phyloP scores from a whole-genome alignment of 2,113 vertebrate genomes.

The Lanius ludovicianus region DNA sequence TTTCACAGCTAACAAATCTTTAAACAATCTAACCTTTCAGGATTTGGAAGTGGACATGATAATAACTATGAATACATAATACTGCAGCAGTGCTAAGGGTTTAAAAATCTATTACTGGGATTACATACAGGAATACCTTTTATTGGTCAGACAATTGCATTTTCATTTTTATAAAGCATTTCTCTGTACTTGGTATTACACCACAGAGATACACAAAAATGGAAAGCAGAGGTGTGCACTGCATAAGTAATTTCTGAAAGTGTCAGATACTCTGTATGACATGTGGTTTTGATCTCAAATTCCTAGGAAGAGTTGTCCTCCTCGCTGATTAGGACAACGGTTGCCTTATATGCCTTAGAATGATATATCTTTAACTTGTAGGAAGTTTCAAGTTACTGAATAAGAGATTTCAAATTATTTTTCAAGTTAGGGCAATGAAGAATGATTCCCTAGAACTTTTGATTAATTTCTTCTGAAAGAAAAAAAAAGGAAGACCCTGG shows the following conservation, averaged over 20 bases:
- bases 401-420: not conserved
- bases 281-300: not conserved
- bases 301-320: not conserved
- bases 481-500: not conserved
- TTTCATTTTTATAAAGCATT: constrained; percentile 63
- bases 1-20: constrained; percentile 75
- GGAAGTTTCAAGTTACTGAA: not conserved
- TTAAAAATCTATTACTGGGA: constrained; percentile 71
- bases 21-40: constrained; percentile 75
- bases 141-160: constrained; percentile 68
- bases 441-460: not conserved
- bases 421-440: not conserved
- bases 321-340: not conserved
- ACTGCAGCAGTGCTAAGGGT: constrained; percentile 48
- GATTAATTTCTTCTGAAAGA: not conserved
- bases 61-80: constrained; percentile 67
- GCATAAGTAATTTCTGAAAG: not conserved
- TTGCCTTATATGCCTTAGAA: not conserved
- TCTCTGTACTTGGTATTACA: not conserved
- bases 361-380: not conserved
- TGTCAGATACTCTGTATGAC: not conserved
- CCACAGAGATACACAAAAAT: constrained; percentile 11
- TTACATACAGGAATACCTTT: constrained; percentile 58
- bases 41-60: constrained; percentile 74
- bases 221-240: not conserved